Percentiles rank a stretch among this genome's conserved stretches.
Evolutionary conservation across 2,113 vertebrate genomes (phyloP).

Genomic region (Onychostoma macrolepis): DNA sequence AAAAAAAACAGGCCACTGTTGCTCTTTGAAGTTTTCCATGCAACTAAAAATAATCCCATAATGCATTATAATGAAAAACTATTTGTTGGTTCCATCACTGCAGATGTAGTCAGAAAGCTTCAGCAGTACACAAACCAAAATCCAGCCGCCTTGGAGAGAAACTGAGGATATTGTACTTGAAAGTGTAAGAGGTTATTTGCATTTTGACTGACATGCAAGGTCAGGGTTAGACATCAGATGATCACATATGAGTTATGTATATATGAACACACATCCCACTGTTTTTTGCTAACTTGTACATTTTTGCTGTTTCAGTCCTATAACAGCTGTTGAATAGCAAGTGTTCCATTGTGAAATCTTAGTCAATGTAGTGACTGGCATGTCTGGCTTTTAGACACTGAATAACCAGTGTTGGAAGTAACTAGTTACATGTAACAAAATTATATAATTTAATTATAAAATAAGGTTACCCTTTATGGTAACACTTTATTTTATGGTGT

Average conservation of each 20-base stretch:
- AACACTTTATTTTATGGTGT: too few species aligned
- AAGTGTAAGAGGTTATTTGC: not conserved
- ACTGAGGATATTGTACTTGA: not conserved
- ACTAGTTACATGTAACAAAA: too few species aligned
- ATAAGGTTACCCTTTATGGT: too few species aligned
- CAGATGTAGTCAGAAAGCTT: not conserved
- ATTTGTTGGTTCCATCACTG: slow-evolving; percentile 11
- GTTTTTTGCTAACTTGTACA: not conserved
- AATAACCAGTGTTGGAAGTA: too few species aligned
- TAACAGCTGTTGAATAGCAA: not conserved
- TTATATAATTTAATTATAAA: too few species aligned
- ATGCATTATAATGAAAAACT: slow-evolving; percentile 32
- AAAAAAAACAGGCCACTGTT: slow-evolving; percentile 48
- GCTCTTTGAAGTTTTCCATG: slow-evolving; percentile 61
- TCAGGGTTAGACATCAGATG: not conserved
- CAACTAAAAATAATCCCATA: slow-evolving; percentile 51
- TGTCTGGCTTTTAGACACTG: too few species aligned
- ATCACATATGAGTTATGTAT: not conserved
- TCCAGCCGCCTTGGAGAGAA: slow-evolving; percentile 1
- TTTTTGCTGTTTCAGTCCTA: not conserved
- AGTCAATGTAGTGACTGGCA: not conserved
- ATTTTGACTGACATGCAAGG: not conserved
- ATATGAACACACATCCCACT: not conserved
- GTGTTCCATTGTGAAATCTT: not conserved
- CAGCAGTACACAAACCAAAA: slow-evolving; percentile 5